phyloP scores from a whole-genome alignment of 2,888 invertebrate species.

The Pristionchus exspectatus region DNA sequence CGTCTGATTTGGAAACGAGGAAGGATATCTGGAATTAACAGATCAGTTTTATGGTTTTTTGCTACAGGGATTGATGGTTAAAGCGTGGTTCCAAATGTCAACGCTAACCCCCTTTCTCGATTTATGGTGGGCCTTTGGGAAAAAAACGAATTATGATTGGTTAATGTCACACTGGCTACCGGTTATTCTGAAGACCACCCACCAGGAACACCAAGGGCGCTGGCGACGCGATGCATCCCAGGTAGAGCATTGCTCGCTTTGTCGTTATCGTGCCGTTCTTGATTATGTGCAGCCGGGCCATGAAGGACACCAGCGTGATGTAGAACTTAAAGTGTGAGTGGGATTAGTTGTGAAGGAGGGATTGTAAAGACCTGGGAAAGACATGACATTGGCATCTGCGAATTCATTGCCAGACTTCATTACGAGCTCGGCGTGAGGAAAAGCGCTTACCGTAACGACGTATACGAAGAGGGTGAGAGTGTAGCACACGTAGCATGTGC shows the following conservation, averaged over 20 bases:
- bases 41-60: not conserved
- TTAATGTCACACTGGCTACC: too few species aligned
- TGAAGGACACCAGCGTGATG: conserved; percentile 18
- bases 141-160: too few species aligned
- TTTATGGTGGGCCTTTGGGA: too few species aligned
- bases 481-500: conserved; percentile 3
- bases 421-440: too few species aligned
- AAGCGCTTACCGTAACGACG: not conserved
- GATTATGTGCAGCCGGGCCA: not conserved
- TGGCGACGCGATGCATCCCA: not conserved
- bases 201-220: not conserved
- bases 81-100: not conserved
- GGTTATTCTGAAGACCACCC: not conserved
- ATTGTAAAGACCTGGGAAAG: too few species aligned
- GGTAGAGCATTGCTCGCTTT: not conserved
- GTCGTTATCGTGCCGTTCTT: conserved; percentile 8
- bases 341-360: too few species aligned
- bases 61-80: not conserved
- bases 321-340: not conserved
- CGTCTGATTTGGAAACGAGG: not conserved
- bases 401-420: too few species aligned
- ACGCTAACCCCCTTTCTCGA: too few species aligned
- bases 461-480: not conserved
- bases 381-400: too few species aligned
- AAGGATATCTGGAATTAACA: not conserved